Base-by-base conservation (phyloP, 2,113 vertebrate genomes). In the Globicephala melas region DNA sequence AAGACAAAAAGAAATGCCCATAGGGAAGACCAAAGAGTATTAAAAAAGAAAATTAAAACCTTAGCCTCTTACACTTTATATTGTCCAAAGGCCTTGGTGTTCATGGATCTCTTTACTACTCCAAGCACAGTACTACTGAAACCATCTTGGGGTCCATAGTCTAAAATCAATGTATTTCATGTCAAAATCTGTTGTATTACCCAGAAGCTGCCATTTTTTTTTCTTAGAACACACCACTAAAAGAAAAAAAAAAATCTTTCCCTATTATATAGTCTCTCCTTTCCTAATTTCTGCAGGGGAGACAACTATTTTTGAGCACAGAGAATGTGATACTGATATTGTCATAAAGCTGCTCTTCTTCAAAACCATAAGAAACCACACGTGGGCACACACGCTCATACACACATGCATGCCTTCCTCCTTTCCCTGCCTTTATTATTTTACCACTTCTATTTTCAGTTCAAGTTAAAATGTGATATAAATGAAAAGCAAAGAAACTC, bases 1-100 rank as follows among this genome's bases (percentile, higher is more conserved):
- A 97, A 82, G 65, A 58, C 23, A 92, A 96, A 53, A 87, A 77
- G n/a, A 92, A 70, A 76, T 62, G n/a, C 23, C 94, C 38, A 77
- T 44, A 68, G 62, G 17, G 8, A 89, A 92, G 36, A 81, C 7
- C 17, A 4, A 85, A 70, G 58, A 91, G 6, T 79, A 55, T 55
- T 82, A 28, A 73, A 94, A 84, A 41, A 55, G 14, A 88, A 97
- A 85, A 95, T 63, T 80, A 58, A 79, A 94, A 92, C 21, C 3
- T n/a, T 83, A 86, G 6, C n/a, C 12, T 70, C 28, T 76, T 26
- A 47, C 55, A 73, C 13, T 21, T 17, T 90, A 4, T 87, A 8
- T 53, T 90, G 50, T 63, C 50, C 86, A 81, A 95, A 14, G 13
- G 14, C 26, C 31, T 65, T 89, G 20, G 21, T 81, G 15, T 63